phyloP scores from a whole-genome alignment of 2,797 vertebrate species.

The Pantherophis vulpinus region DNA sequence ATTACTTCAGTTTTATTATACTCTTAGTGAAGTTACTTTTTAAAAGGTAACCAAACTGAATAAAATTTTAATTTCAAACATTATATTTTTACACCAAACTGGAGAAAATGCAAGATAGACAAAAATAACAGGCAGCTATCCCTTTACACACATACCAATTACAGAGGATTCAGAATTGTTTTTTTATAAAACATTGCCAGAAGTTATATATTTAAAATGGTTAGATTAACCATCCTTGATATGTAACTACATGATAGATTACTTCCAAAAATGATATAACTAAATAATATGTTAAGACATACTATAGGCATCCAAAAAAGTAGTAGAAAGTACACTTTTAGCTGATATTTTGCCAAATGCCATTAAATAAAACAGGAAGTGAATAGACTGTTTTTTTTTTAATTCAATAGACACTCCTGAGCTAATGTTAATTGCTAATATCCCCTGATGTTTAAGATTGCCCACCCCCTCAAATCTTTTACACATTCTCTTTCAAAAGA shows the following conservation, averaged over 20 bases:
- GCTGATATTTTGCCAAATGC: not conserved
- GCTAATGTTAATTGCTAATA: not conserved
- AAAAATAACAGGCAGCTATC: not conserved
- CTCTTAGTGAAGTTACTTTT: not conserved
- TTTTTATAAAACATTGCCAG: not conserved
- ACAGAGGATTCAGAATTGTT: not conserved
- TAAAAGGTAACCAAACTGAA: not conserved
- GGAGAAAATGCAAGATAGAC: not conserved
- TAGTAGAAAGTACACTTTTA: not conserved
- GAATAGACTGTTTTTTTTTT: not conserved
- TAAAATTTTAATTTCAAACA: not conserved
- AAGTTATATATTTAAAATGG: not conserved
- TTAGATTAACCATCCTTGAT: not conserved
- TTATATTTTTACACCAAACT: not conserved
- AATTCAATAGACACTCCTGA: not conserved
- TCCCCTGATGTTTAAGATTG: not conserved
- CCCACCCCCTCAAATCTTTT: not conserved
- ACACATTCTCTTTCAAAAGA: not conserved
- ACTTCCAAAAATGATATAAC: not conserved
- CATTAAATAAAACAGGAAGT: not conserved
- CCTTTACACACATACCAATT: not conserved
- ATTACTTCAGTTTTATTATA: not conserved
- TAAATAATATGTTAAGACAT: not conserved
- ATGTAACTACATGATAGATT: not conserved
- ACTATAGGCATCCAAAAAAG: not conserved